Base-by-base conservation (phyloP, 2,888 invertebrate species). In the Pammene fasciana region DNA sequence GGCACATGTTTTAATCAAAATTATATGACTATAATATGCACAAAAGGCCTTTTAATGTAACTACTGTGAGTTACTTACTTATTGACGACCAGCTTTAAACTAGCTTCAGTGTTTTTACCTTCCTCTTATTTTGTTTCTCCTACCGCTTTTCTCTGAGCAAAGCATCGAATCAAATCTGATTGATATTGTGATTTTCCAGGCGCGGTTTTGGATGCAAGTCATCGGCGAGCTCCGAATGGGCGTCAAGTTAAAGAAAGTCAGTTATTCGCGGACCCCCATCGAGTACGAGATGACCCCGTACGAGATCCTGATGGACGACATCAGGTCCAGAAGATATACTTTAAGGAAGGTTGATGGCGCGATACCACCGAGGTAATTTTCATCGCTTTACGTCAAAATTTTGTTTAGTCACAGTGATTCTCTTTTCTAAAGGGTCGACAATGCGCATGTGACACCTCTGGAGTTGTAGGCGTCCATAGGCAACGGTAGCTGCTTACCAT, bases 261-360 rank as follows among this genome's bases (percentile, higher is more conserved):
- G 95, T 84, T 94, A 94, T 85, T 95, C 95, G 72, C 93, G 95
- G 80, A 94, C 96, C 11, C 96, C 96, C 9, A 96, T 97, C 72
- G 98, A 99, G 87, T 99, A 96, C 88, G 98, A 98, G 88, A 90
- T 99, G 78, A 99, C 99, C 56, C 99, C 99, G 13, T 99, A 98
- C 84, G 99, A 99, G 92, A 98, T 98, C 82, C 94, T 99, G 68
- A 97, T 99, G 97, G 97, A 98, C 85, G 99, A 99, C 84, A 99
- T 99, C 82, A 94, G 98, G 78, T 95, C 97, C 72, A 95, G 97
- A 85, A 94, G 98, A 83, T 99, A 97, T 92, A 97, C 96, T 82
- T 93, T 99, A 78, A 95, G 97, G 84, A 98, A 98, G 93, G 95
- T 97, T 46, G 96, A 97, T 84, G 97, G 97, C 60, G 95, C 96